These are phyloP conservation scores for Poeciliopsis occidentalis DNA, from an alignment of 2,113 vertebrate genomes.

Conservation along the genomic window DNA sequence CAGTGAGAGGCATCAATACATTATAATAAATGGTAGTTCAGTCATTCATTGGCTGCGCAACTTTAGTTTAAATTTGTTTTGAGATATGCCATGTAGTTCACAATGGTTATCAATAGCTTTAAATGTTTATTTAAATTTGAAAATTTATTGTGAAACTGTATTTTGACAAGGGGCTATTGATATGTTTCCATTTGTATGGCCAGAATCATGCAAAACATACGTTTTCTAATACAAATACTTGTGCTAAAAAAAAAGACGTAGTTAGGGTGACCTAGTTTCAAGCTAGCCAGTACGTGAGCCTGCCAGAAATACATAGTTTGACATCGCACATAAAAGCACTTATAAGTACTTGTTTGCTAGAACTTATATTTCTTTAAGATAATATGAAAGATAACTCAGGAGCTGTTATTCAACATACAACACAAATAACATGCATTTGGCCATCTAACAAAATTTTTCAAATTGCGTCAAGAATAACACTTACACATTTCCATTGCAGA, in stretches of 20 bases:
- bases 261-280: neutral
- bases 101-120: neutral
- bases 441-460: neutral
- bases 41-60: neutral
- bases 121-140: neutral
- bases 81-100: neutral
- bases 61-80: neutral
- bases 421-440: neutral
- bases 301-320: no score
- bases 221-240: neutral
- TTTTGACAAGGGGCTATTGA: neutral
- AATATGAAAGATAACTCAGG: neutral
- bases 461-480: slow-evolving; percentile 54
- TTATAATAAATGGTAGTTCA: neutral
- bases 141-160: neutral
- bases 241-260: neutral
- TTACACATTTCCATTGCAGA: slow-evolving; percentile 59
- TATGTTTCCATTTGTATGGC: neutral
- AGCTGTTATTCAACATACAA: neutral
- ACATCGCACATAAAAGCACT: neutral
- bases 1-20: neutral
- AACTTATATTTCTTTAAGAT: slow-evolving; percentile 17
- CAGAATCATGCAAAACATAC: neutral
- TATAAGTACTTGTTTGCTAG: neutral
- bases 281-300: neutral